Base-by-base conservation (phyloP, 2,113 vertebrate species). In the Corapipo altera region DNA sequence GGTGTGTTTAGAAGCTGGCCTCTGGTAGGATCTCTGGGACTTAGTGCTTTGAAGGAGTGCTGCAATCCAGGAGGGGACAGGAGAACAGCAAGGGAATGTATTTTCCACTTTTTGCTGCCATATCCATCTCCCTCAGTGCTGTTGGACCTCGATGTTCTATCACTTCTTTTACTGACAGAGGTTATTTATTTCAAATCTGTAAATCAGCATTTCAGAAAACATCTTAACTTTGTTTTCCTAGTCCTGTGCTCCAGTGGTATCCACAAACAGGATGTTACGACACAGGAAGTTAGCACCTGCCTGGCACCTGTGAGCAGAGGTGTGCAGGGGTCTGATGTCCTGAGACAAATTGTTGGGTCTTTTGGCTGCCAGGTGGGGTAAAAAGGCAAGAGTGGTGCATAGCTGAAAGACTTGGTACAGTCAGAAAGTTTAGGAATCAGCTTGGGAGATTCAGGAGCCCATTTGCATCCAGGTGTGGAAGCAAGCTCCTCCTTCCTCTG, bases 321-420 rank as follows among this genome's bases (percentile, higher is more conserved):
- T 41, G 65, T 67, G n/a, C 15, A 8, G 41, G 33, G 20, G 4
- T 23, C 64, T 41, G 9, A 41, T 48, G 44, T 32, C 12, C 41
- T 3, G 0, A 49, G 54, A 59, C 30, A 41, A 39, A 26, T 30
- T 1, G 0, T 7, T 67, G 78, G 48, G 41, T 33, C 66, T 72
- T 57, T 28, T 1, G 3, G 39, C 43, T 65, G 41, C 37, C 48
- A 59, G 17, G 27, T 3, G 57, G 49, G 32, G 6, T 72, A 49
- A 33, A 71, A 19, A 79, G 58, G 71, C 41, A 48, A 69, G 61
- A 89, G 13, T 8, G 16, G 58, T 39, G 21, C 22, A 14, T 18
- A 54, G 44, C 46, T 35, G 48, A 48, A 66, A 66, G 64, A 13
- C 69, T 30, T 28, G n/a, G 33, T 72, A 30, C 0, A 0, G 22